Conservation (phyloP, 2,888 invertebrate genomes). For the Willowsia nigromaculata region DNA sequence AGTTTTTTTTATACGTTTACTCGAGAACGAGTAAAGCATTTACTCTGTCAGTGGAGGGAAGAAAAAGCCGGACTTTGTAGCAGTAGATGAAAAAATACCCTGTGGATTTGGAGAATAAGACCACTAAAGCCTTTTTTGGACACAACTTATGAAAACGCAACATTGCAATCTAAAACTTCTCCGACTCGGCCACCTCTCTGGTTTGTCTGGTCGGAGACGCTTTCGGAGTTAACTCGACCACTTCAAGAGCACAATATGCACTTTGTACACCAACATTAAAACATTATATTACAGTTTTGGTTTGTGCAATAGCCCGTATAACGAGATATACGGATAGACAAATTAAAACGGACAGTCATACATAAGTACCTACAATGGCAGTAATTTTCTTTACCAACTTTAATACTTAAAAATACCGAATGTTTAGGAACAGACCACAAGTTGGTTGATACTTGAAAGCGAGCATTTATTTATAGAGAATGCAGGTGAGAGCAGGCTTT, state of each 20-base stretch:
- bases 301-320: background rate
- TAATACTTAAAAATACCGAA: background rate
- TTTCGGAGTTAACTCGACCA: background rate
- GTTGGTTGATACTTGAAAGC: too few species aligned
- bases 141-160: conserved; percentile 29
- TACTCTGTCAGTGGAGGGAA: background rate
- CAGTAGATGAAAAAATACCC: conserved; percentile 41
- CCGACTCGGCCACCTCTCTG: background rate
- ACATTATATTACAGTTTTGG: background rate
- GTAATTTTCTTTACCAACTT: background rate
- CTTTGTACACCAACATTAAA: background rate
- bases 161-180: background rate
- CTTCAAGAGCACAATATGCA: background rate
- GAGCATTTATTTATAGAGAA: too few species aligned
- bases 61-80: background rate
- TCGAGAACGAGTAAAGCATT: background rate
- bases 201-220: background rate
- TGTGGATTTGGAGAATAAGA: conserved; percentile 55
- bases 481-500: too few species aligned
- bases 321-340: conserved; percentile 19
- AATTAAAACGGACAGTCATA: background rate
- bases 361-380: background rate
- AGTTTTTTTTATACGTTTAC: conserved; percentile 11
- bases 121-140: conserved; percentile 51
- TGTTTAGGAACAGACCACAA: too few species aligned